Base-by-base conservation (phyloP, 2,888 invertebrate species). In the Amaurobius ferox region DNA sequence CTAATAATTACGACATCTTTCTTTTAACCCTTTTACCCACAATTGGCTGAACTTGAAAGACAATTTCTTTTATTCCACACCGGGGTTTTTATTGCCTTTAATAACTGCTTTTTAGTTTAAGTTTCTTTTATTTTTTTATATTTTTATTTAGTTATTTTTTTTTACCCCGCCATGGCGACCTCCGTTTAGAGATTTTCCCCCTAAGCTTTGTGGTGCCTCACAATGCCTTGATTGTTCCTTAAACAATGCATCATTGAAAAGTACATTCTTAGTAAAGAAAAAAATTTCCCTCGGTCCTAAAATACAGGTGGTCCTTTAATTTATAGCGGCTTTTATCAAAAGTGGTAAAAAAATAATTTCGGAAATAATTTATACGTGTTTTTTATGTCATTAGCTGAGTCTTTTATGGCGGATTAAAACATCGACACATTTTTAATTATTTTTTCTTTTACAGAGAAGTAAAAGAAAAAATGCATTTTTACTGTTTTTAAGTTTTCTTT, bases 261-360 rank as follows among this genome's bases (percentile, higher is more conserved):
- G n/a, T 44, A n/a, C 55, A 23, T 55, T 23, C 11, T 23, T 2
- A 23, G 55, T 55, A 23, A 5, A 16, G 5, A n/a, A n/a, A n/a
- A n/a, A n/a, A n/a, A n/a, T n/a, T n/a, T n/a, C 35, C 35, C 35
- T 16, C 44, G 2, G 16, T 1, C 44, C 23, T 55, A 55, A 55
- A 23, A 55, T 55, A 55, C 55, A 55, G 55, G 55, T 55, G 23
- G 55, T 55, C 55, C 23, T 55, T 55, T 23, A 55, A 55, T 55
- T 55, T 55, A 55, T 55, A 19, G 23, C 55, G 23, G 55, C 55
- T 55, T 55, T 55, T 55, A 55, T 55, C 23, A 55, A 55, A 55
- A 55, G 55, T 23, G 55, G 23, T 55, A 55, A 55, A 55, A 55
- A 55, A 55, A 16, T 5, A 44, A 55, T 55, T 55, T 23, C 55